Conservation (phyloP, 2,888 invertebrate species). For the Gisinianus flammeolus region DNA sequence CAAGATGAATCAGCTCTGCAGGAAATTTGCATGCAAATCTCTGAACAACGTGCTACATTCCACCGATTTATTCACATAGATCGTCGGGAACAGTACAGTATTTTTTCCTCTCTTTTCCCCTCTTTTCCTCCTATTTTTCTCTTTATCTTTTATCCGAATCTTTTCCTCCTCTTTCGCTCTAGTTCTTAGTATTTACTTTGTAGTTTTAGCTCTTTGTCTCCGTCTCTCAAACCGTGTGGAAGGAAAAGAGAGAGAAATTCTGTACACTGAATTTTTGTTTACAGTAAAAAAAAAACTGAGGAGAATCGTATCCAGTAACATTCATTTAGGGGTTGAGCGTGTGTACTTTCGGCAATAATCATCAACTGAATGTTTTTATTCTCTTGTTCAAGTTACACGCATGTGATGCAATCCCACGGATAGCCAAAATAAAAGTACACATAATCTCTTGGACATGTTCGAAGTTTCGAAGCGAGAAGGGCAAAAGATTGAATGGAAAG, state of each 20-base stretch:
- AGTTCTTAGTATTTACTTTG: not conserved
- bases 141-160: not conserved
- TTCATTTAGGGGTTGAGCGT: conserved; percentile 9
- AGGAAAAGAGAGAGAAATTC: too few relatives aligned
- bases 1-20: conserved; percentile 37
- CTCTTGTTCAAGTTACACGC: not conserved
- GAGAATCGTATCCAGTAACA: not conserved
- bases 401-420: conserved; percentile 30
- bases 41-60: conserved; percentile 31
- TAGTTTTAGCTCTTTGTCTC: not conserved
- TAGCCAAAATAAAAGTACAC: conserved; percentile 16
- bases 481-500: too few relatives aligned
- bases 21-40: conserved; percentile 47
- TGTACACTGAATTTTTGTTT: too few relatives aligned
- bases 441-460: conserved; percentile 7
- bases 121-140: not conserved
- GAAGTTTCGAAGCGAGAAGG: conserved; percentile 1
- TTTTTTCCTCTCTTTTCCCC: not conserved
- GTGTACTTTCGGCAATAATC: conserved; percentile 33
- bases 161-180: not conserved
- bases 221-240: too few relatives aligned
- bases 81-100: not conserved
- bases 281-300: not conserved
- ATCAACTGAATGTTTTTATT: conserved; percentile 14
- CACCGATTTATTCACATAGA: conserved; percentile 37